A percentile compares a stretch with the other conserved stretches of the same genome.
Evolutionary conservation across 2,113 vertebrate species (phyloP).

Genomic region (Cnemophilus loriae): DNA sequence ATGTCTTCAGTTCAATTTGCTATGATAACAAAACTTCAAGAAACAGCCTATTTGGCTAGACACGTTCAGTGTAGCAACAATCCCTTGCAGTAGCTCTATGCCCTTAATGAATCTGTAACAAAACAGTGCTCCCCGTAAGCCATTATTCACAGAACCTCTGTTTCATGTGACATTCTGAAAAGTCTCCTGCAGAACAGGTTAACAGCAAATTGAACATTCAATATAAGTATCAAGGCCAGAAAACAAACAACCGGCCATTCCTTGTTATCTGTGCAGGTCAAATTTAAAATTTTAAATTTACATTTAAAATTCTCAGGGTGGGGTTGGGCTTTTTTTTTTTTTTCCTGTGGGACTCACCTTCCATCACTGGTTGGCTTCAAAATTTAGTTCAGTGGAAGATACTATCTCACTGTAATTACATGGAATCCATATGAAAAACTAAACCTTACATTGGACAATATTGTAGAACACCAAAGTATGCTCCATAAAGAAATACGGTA

Average conservation of each 20-base stretch:
- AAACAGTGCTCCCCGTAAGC: constrained; percentile 52
- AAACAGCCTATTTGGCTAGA: constrained; percentile 43
- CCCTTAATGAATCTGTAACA: constrained; percentile 54
- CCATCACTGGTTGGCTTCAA: constrained; percentile 72
- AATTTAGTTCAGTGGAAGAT: constrained; percentile 73
- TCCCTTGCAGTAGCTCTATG: constrained; percentile 45
- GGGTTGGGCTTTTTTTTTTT: not conserved
- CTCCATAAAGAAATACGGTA: constrained; percentile 60
- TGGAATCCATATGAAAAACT: constrained; percentile 67
- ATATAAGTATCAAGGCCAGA: constrained; percentile 59
- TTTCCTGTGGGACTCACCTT: constrained; percentile 63
- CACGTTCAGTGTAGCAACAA: constrained; percentile 1
- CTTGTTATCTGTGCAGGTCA: constrained; percentile 49
- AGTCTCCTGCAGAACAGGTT: constrained; percentile 71
- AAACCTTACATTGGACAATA: constrained; percentile 71
- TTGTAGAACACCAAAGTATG: constrained; percentile 71
- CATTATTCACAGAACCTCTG: constrained; percentile 65
- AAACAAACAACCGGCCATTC: constrained; percentile 40
- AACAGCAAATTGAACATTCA: constrained; percentile 63
- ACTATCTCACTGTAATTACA: constrained; percentile 67
- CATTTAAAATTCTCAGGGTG: constrained; percentile 54
- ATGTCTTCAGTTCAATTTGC: constrained; percentile 43
- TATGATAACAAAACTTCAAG: constrained; percentile 23
- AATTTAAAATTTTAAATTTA: constrained; percentile 41
- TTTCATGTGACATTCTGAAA: constrained; percentile 70